Evolutionary conservation across 1,140 invertebrate genomes (phyloP).

Genomic region (Dendrolimus kikuchii): DNA sequence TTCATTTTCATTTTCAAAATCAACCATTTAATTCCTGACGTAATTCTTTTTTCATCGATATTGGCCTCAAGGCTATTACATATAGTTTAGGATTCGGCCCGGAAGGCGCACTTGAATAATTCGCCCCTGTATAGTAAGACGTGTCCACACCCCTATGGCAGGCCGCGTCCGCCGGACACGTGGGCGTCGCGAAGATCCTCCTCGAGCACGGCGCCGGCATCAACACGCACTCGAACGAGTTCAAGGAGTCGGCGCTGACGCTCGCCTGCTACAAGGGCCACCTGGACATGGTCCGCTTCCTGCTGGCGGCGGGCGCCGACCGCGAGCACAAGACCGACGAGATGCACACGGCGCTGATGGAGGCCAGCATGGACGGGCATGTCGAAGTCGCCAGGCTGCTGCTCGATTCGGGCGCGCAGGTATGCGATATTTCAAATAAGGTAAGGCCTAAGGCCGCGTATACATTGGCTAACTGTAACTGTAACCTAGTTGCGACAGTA

Average conservation of each 20-base stretch:
- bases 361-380: constrained; percentile 99
- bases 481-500: too few species aligned
- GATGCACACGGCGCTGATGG: constrained; percentile 99
- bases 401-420: constrained; percentile 97
- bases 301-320: constrained; percentile 94
- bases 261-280: constrained; percentile 98
- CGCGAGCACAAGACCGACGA: constrained; percentile 99
- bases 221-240: constrained; percentile 99
- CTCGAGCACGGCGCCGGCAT: constrained; percentile 95
- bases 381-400: constrained; percentile 95
- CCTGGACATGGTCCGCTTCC: constrained; percentile 96
- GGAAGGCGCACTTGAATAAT: too few species aligned
- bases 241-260: constrained; percentile 96
- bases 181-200: constrained; percentile 93
- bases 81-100: too few species aligned
- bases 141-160: constrained; percentile 6
- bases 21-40: too few species aligned
- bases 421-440: constrained; percentile 28
- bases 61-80: too few species aligned
- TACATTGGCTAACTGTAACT: too few species aligned
- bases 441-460: too few species aligned
- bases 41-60: too few species aligned
- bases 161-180: constrained; percentile 97
- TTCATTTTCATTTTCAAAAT: too few species aligned
- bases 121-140: too few species aligned